phyloP scores from a whole-genome alignment of 1,140 invertebrate genomes.

The Paracyclopina nana region DNA sequence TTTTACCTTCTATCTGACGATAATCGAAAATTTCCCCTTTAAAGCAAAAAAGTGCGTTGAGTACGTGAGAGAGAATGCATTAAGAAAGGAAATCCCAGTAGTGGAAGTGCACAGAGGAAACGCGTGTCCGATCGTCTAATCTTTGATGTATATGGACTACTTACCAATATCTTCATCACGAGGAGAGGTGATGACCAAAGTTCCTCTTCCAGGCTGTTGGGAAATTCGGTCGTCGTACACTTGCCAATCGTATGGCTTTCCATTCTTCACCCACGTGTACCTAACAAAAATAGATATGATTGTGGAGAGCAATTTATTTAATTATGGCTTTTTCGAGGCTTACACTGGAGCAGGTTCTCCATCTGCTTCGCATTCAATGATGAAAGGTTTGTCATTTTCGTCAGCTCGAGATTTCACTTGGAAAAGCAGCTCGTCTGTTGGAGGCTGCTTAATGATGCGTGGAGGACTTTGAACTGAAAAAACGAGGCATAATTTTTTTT shows the following conservation, averaged over 20 bases:
- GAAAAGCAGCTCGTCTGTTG: constrained; percentile 67
- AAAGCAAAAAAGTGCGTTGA: constrained; percentile 3
- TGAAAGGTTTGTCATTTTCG: constrained; percentile 79
- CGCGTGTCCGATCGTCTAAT: too few species aligned
- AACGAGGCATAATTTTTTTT: too few species aligned
- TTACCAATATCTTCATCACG: constrained; percentile 65
- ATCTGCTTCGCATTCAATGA: constrained; percentile 82
- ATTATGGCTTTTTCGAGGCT: constrained; percentile 24
- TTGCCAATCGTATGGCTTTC: constrained; percentile 65
- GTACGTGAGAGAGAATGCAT: too few species aligned
- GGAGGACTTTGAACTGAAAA: constrained; percentile 50
- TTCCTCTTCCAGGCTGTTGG: constrained; percentile 72
- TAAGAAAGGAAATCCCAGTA: too few species aligned
- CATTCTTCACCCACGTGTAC: constrained; percentile 91
- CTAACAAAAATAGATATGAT: constrained; percentile 36
- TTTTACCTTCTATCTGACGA: constrained; percentile 11
- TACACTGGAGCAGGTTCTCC: constrained; percentile 71
- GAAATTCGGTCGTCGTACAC: constrained; percentile 80
- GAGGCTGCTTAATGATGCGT: constrained; percentile 69
- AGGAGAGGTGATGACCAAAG: constrained; percentile 66
- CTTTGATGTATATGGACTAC: constrained; percentile 15
- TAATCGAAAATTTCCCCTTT: constrained; percentile 14
- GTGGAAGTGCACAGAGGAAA: too few species aligned
- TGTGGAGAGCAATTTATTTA: too few species aligned
- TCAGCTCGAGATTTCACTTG: constrained; percentile 55